Base-by-base conservation (phyloP, 2,113 vertebrate genomes). In the Perca fluviatilis region DNA sequence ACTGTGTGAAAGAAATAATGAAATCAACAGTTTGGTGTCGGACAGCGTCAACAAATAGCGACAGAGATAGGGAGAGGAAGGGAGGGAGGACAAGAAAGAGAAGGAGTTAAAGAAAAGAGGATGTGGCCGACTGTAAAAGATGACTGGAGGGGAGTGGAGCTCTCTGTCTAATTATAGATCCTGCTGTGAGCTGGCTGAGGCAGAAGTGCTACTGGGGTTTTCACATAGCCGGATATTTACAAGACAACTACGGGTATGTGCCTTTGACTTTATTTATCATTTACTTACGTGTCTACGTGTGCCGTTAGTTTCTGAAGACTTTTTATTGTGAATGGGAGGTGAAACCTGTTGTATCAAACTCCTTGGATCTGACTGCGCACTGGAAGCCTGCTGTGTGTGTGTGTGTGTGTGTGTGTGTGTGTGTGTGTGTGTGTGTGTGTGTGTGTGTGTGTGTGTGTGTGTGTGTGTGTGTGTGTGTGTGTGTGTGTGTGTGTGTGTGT, bases 151-250 rank as follows among this genome's bases (percentile, higher is more conserved):
- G 91, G 91, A 93, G 93, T 90, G 91, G 83, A 90, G 92, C 81
- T 88, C 84, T 87, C 84, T 50, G 80, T 83, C 92, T 94, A 94
- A 94, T 93, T 94, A 92, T 94, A 94, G 93, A 84, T 91, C 81
- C 89, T 86, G 81, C 90, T 92, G 92, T 90, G 88, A 89, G 90
- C 85, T 76, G 88, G 81, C 82, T 80, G 80, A 90, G 86, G 87
- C 90, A 86, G 85, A 89, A 90, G 90, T 88, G 86, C 89, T 89
- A 83, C 91, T 86, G 82, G 85, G 67, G 87, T 89, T 69, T 91
- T 88, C 80, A 89, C 85, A 78, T 61, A 83, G 80, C 74, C 77
- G 70, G 86, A 87, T 91, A 88, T 92, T 92, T 92, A 88, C 88
- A 86, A 88, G 74, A 85, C 72, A 82, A 88, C 84, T 84, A 74